Conservation (phyloP, 2,113 vertebrate species). For the Notechis scutatus region DNA sequence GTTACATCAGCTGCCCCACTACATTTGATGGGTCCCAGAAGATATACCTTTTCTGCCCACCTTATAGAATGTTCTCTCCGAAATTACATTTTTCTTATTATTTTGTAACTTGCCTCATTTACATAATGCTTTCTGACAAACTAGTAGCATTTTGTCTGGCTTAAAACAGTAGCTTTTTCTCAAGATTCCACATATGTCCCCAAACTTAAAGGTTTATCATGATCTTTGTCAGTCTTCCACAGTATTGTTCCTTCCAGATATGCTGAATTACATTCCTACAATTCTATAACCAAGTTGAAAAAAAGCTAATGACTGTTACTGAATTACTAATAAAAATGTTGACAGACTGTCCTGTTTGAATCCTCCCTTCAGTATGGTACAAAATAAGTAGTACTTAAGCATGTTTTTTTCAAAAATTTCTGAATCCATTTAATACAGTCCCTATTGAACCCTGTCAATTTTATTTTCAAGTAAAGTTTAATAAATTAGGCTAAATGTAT, state of each 20-base stretch:
- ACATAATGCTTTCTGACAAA: neutral
- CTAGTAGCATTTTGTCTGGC: neutral
- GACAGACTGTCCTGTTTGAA: neutral
- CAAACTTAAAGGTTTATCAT: neutral
- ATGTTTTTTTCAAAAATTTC: neutral
- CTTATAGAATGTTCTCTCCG: neutral
- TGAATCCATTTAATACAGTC: neutral
- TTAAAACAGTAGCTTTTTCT: neutral
- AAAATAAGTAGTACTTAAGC: neutral
- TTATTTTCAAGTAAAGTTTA: neutral
- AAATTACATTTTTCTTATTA: neutral
- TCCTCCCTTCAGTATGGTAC: neutral
- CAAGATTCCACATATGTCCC: neutral
- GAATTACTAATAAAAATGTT: neutral
- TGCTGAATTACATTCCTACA: neutral
- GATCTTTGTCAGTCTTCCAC: neutral
- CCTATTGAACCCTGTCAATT: neutral
- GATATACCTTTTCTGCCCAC: neutral
- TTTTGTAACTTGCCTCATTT: neutral
- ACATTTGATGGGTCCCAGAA: no score
- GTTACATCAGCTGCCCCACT: neutral
- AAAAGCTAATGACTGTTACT: neutral
- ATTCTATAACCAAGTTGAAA: neutral
- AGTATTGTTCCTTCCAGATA: neutral
- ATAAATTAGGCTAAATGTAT: neutral